Conservation (phyloP, 2,797 vertebrate species). For the Rhynchotus rufescens region DNA sequence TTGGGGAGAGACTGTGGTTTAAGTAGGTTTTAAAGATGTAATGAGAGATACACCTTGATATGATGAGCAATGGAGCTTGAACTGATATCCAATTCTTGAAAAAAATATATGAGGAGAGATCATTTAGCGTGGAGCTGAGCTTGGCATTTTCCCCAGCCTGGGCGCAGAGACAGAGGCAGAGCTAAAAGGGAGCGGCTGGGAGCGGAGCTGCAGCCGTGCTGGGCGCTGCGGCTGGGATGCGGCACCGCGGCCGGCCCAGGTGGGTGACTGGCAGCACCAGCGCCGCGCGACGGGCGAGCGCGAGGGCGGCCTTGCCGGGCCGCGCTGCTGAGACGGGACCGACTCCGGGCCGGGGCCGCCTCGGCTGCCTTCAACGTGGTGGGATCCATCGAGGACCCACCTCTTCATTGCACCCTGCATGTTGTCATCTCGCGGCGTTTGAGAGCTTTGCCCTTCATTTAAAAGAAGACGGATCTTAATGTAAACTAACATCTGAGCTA, state of each 20-base stretch:
- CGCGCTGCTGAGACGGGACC: not conserved
- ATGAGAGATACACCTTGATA: not conserved
- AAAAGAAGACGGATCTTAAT: not conserved
- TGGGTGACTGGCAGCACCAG: not conserved
- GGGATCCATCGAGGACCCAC: not conserved
- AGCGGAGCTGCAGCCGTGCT: not conserved
- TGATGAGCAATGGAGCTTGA: not conserved
- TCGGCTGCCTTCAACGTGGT: not conserved
- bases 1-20: not conserved
- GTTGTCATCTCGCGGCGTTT: not conserved
- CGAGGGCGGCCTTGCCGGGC: not conserved
- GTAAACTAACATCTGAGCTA: not conserved
- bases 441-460: not conserved
- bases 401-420: no score
- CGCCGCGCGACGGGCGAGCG: no score
- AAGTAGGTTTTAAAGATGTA: not conserved
- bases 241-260: not conserved
- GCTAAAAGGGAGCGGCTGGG: not conserved
- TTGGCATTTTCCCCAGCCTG: not conserved
- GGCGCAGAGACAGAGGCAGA: not conserved
- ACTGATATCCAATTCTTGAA: not conserved
- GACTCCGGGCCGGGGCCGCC: not conserved
- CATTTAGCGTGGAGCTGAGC: not conserved
- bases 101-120: not conserved
- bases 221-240: not conserved